These are phyloP conservation scores for Pangasius krempfi DNA, from an alignment of 2,797 vertebrate genomes.

Conservation along the genomic window DNA sequence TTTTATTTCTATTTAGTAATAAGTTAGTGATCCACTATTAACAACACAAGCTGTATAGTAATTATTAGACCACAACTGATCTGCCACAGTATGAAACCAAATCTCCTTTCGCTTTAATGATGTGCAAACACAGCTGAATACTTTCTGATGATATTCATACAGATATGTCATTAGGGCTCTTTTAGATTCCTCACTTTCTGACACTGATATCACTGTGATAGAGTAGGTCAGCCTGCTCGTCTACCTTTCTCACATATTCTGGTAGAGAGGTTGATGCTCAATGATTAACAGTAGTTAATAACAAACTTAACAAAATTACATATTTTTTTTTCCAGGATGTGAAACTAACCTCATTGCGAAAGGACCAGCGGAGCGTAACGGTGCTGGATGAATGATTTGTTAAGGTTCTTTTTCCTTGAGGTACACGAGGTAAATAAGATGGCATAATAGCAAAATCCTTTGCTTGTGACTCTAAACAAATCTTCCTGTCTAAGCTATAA, in stretches of 20 bases:
- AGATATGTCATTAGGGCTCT: not conserved
- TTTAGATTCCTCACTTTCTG: not conserved
- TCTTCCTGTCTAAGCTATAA: not conserved
- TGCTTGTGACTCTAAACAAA: conserved; percentile 20
- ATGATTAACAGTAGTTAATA: conserved; percentile 82
- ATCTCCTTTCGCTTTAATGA: not conserved
- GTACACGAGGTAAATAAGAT: conserved; percentile 59
- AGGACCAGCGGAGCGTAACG: conserved; percentile 66
- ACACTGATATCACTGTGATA: not conserved
- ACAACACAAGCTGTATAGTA: not conserved
- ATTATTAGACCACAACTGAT: conserved; percentile 67
- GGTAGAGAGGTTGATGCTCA: conserved; percentile 40
- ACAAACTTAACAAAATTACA: conserved; percentile 71
- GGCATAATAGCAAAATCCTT: not conserved
- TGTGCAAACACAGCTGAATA: not conserved
- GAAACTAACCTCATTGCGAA: conserved; percentile 71
- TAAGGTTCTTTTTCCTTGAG: conserved; percentile 28
- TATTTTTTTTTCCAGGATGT: conserved; percentile 74
- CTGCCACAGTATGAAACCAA: not conserved
- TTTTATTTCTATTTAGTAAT: conserved; percentile 3
- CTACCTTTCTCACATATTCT: conserved; percentile 53
- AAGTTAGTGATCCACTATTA: conserved; percentile 5
- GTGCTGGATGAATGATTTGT: conserved; percentile 56
- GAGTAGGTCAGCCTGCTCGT: conserved; percentile 7
- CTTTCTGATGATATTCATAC: not conserved